Conservation (phyloP, 2,888 invertebrate genomes). For the Orthosia cruda region DNA sequence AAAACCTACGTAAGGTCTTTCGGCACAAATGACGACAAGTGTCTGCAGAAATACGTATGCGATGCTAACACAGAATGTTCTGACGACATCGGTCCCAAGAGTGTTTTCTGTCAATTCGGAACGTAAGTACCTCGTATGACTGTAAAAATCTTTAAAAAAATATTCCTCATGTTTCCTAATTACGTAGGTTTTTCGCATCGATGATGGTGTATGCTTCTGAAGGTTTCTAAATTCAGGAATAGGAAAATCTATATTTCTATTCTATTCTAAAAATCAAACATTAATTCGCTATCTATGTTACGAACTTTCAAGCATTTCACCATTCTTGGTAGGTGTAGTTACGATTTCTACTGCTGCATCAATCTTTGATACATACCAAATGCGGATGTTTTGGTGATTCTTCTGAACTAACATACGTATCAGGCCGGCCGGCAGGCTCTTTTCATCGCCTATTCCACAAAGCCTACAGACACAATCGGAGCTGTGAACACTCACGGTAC, state of each 20-base stretch:
- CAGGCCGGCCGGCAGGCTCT: too few relatives aligned
- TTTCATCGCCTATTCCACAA: not conserved
- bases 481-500: not conserved
- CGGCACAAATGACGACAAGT: slow-evolving; percentile 95
- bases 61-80: slow-evolving; percentile 97
- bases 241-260: not conserved
- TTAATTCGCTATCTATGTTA: not conserved
- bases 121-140: slow-evolving; percentile 93
- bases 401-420: not conserved
- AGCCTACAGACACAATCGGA: not conserved
- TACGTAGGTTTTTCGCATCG: too few relatives aligned
- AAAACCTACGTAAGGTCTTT: slow-evolving; percentile 97
- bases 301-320: slow-evolving; percentile 2
- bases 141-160: not conserved
- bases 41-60: slow-evolving; percentile 97
- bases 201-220: not conserved
- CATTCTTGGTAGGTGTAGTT: slow-evolving; percentile 10
- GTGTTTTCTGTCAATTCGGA: slow-evolving; percentile 98
- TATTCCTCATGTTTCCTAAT: not conserved
- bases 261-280: not conserved
- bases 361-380: not conserved
- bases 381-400: slow-evolving; percentile 1
- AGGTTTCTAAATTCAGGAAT: not conserved
- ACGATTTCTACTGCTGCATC: not conserved
- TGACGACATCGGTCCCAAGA: slow-evolving; percentile 95